These are phyloP conservation scores for Chelonus formosanus DNA, from an alignment of 2,888 invertebrate genomes.

Conservation along the genomic window DNA sequence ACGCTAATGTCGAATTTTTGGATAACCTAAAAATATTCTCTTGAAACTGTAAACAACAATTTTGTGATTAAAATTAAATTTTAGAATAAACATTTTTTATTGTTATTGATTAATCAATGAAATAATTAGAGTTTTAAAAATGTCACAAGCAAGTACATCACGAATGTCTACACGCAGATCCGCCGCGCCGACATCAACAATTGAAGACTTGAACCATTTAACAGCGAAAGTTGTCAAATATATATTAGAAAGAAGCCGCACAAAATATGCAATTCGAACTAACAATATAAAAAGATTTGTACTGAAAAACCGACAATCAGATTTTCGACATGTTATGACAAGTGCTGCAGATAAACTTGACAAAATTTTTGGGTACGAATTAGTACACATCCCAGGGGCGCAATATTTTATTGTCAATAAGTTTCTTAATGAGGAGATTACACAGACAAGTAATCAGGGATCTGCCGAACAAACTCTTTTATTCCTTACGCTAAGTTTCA, in stretches of 20 bases:
- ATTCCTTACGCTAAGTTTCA: slow-evolving; percentile 5
- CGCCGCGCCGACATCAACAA: no score
- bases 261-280: slow-evolving; percentile 1
- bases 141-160: no score
- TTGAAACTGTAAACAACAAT: no score
- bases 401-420: slow-evolving; percentile 15
- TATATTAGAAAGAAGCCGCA: neutral
- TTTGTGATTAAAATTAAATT: no score
- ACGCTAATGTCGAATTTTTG: no score
- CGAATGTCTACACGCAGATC: no score
- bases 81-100: no score
- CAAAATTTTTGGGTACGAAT: slow-evolving; percentile 6
- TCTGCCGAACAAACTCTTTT: slow-evolving; percentile 4
- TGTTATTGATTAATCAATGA: no score
- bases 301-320: neutral
- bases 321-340: slow-evolving; percentile 4
- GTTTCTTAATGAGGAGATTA: neutral
- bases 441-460: neutral
- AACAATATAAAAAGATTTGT: slow-evolving; percentile 11
- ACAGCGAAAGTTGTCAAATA: slow-evolving; percentile 3
- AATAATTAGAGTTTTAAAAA: no score
- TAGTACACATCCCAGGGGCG: neutral
- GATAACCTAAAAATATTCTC: no score
- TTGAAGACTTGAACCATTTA: slow-evolving; percentile 3
- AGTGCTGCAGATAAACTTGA: neutral